Conservation (phyloP, 2,113 vertebrate species). For the Leucoraja erinaceus region DNA sequence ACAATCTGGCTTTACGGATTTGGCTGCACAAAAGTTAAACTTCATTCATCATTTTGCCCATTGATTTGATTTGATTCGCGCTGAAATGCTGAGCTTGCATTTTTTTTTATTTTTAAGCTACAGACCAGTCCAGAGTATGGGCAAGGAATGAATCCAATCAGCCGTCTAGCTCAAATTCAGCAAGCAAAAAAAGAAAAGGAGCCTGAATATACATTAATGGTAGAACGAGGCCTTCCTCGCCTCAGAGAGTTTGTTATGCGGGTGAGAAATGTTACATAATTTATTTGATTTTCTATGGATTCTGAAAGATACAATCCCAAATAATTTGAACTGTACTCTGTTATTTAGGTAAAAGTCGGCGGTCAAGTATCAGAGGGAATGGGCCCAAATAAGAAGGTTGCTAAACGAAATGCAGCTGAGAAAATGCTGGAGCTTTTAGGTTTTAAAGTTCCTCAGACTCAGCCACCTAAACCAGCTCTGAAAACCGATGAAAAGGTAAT, state of each 20-base stretch:
- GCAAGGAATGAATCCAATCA: slow-evolving; percentile 96
- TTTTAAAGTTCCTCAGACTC: slow-evolving; percentile 91
- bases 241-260: slow-evolving; percentile 97
- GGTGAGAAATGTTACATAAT: slow-evolving; percentile 56
- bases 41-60: background rate
- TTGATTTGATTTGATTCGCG: slow-evolving; percentile 33
- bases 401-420: slow-evolving; percentile 92
- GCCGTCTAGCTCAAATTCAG: slow-evolving; percentile 94
- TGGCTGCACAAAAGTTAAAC: slow-evolving; percentile 20
- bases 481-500: slow-evolving; percentile 91
- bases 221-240: slow-evolving; percentile 83
- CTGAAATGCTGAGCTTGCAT: slow-evolving; percentile 39
- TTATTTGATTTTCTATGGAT: slow-evolving; percentile 13
- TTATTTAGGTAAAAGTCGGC: slow-evolving; percentile 76
- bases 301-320: slow-evolving; percentile 9
- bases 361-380: slow-evolving; percentile 83
- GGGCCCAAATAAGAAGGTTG: slow-evolving; percentile 94
- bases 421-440: slow-evolving; percentile 94
- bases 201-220: slow-evolving; percentile 84
- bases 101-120: slow-evolving; percentile 57
- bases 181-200: slow-evolving; percentile 98
- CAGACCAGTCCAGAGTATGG: slow-evolving; percentile 90
- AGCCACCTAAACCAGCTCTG: slow-evolving; percentile 86
- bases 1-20: slow-evolving; percentile 18
- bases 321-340: slow-evolving; percentile 18